phyloP scores from a whole-genome alignment of 2,797 vertebrate genomes.

The Bradypus variegatus region DNA sequence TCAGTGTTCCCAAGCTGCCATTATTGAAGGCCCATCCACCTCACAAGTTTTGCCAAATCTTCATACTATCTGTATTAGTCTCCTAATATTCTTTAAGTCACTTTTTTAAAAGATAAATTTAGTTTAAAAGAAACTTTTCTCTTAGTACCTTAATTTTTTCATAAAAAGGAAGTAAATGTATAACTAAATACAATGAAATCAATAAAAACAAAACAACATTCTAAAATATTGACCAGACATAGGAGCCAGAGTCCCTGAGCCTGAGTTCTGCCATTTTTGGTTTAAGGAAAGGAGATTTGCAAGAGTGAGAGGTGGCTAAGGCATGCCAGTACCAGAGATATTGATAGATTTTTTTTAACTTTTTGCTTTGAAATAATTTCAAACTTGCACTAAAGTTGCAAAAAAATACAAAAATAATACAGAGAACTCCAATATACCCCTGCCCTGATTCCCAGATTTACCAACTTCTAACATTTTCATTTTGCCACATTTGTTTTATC shows the following conservation, averaged over 20 bases:
- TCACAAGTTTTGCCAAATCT: neutral
- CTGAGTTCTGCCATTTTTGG: neutral
- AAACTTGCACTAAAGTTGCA: no score
- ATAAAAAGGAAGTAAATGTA: neutral
- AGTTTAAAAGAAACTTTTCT: slow-evolving; percentile 18
- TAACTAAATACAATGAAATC: neutral
- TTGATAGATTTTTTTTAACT: neutral
- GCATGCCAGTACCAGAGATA: neutral
- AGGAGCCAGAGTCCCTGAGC: neutral
- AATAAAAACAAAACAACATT: neutral
- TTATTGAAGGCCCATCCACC: no score
- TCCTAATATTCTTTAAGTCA: neutral
- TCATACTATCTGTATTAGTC: neutral
- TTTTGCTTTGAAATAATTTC: no score
- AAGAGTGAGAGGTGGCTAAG: neutral
- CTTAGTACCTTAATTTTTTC: neutral
- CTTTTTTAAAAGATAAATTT: neutral
- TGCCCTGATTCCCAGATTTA: no score
- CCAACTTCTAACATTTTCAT: no score
- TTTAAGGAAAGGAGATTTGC: neutral
- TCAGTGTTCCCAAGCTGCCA: neutral
- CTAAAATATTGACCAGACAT: neutral
- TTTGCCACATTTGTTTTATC: no score
- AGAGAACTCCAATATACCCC: no score
- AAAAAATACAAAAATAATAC: no score